Evolutionary conservation across 2,888 invertebrate genomes (phyloP), one percentile per base, ranked within the genome.

Genomic region (Liopterus haemorrhoidalis): DNA sequence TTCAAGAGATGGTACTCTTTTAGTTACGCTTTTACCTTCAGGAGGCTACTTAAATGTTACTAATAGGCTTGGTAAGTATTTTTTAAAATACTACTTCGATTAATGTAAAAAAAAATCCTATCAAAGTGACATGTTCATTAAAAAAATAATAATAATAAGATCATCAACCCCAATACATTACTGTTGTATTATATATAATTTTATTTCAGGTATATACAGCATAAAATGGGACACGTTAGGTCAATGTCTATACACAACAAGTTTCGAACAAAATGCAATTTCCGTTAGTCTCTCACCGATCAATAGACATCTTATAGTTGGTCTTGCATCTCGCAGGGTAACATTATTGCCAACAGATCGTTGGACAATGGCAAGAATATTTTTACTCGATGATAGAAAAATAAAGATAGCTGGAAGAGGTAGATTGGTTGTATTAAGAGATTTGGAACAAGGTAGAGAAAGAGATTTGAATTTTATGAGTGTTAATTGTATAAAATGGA

Each of bases 241-340:
- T 0, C 80, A 85, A 61, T 83, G 83, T 63, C 71, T 90, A 41
- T 86, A 82, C 68, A 82, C 82, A n/a, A 83, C 81, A 4, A 77
- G 76, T 61, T 75, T 84, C 52, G 83, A 84, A 58, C 84, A 85
- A 58, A 82, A 82, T 64, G 88, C 86, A 1, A 85, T 90, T 36
- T 89, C 89, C 1, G 82, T 90, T 27, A 86, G 87, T 49, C 71
- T 91, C 51, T 89, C 89, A n/a, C 89, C 90, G 2, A 78, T 84
- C 9, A 80, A 80, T 51, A 76, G 84, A 18, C 85, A 87, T 67
- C 71, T 90, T 19, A 75, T 89, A 31, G 87, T 90, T 18, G 90
- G 90, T 9, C 72, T 89, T 25, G 86, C 85, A 47, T 79, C 82
- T 22, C 72, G 81, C 1, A 70, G 81, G 30, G 67, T 71, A 11